phyloP scores from a whole-genome alignment of 2,888 invertebrate species.

The Brachyptera putata region DNA sequence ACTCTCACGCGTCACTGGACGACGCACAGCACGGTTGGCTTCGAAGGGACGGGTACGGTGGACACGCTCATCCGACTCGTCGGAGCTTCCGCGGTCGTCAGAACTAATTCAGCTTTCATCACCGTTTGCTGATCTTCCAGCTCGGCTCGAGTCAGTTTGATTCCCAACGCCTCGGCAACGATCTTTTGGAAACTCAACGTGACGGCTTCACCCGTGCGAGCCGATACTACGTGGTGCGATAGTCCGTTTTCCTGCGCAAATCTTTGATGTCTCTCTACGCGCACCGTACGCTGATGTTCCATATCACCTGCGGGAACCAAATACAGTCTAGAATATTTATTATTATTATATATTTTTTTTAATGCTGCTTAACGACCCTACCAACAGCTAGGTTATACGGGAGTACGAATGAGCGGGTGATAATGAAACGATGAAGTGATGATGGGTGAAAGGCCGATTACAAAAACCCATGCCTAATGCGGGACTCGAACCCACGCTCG shows the following conservation, averaged over 20 bases:
- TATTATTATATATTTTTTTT: too few species aligned
- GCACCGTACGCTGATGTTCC: conserved; percentile 67
- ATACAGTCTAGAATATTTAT: neutral
- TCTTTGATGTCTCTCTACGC: conserved; percentile 59
- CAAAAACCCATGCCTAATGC: too few species aligned
- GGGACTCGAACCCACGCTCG: too few species aligned
- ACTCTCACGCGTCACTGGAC: conserved; percentile 24
- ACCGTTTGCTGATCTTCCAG: conserved; percentile 63
- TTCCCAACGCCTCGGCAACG: conserved; percentile 63
- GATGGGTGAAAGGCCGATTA: too few species aligned
- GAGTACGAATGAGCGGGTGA: too few species aligned
- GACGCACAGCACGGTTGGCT: conserved; percentile 29
- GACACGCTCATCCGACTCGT: conserved; percentile 4
- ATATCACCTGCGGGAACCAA: conserved; percentile 50
- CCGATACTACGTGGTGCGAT: conserved; percentile 60
- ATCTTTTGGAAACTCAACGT: conserved; percentile 61
- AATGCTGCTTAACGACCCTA: too few species aligned
- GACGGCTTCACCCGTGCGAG: conserved; percentile 70
- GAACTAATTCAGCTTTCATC: conserved; percentile 59
- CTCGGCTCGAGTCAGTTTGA: conserved; percentile 60
- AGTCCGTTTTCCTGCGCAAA: conserved; percentile 61
- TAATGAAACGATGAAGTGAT: too few species aligned
- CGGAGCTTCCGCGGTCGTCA: conserved; percentile 26
- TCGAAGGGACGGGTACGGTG: neutral
- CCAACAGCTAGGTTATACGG: too few species aligned